Conservation (phyloP, 2,888 invertebrate species). For the Biston stratarius region DNA sequence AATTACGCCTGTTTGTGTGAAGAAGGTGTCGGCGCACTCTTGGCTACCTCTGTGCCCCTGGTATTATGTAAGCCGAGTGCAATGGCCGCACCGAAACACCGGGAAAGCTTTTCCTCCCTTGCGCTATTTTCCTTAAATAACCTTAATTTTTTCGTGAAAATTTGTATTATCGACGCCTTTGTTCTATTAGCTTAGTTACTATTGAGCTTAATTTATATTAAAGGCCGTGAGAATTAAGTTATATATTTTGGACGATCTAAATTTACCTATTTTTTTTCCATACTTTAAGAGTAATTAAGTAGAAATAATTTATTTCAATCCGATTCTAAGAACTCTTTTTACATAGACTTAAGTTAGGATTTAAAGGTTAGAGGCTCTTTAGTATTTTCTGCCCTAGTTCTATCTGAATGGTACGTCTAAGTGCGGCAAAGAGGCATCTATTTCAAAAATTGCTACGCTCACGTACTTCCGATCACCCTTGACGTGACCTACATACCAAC, state of each 20-base stretch:
- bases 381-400: no score
- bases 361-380: no score
- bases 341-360: no score
- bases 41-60: constrained; percentile 77
- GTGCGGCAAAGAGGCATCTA: constrained; percentile 27
- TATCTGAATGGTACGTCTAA: constrained; percentile 14
- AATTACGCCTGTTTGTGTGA: constrained; percentile 55
- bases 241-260: constrained; percentile 38
- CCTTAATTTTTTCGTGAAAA: constrained; percentile 60
- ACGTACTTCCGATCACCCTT: constrained; percentile 33
- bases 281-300: no score
- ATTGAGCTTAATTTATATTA: constrained; percentile 53
- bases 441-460: constrained; percentile 23
- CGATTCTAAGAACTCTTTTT: background rate
- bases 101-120: constrained; percentile 65
- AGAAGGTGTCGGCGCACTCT: constrained; percentile 66
- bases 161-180: constrained; percentile 54
- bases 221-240: constrained; percentile 43
- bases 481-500: constrained; percentile 66
- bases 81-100: constrained; percentile 79
- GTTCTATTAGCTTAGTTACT: constrained; percentile 42
- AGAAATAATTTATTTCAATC: background rate
- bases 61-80: constrained; percentile 83
- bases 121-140: constrained; percentile 61
- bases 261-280: no score